A percentile compares a stretch with the other conserved stretches of the same genome.
These are phyloP conservation scores for Nyctereutes procyonoides DNA, from an alignment of 2,113 vertebrate species.

Conservation along the genomic window DNA sequence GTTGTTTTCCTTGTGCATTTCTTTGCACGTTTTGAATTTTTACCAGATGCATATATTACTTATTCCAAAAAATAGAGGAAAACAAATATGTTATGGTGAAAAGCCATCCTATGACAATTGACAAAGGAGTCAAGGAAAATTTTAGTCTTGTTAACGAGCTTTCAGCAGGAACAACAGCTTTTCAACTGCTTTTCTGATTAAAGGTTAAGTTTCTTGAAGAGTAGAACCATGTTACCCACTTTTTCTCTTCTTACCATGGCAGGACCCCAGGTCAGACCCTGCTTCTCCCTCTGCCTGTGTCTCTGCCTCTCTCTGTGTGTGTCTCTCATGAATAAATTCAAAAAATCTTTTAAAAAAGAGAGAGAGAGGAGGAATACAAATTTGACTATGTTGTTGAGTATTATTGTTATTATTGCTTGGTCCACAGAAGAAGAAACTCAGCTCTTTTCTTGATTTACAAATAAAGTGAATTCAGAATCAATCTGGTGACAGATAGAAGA, in stretches of 20 bases:
- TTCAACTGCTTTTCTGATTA: neutral
- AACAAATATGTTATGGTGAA: neutral
- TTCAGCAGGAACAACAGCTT: neutral
- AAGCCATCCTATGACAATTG: neutral
- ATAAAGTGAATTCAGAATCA: constrained; percentile 7
- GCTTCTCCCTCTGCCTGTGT: no score
- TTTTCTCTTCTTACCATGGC: neutral
- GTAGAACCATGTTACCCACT: accelerated
- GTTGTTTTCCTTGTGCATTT: neutral
- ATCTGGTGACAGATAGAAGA: neutral
- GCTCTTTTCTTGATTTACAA: neutral
- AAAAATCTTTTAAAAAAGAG: no score
- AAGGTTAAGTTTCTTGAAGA: neutral
- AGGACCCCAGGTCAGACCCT: accelerated
- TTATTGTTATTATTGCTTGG: neutral
- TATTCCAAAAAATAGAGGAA: neutral
- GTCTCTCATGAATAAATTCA: no score
- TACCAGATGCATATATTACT: neutral
- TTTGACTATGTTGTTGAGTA: neutral
- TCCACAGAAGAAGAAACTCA: neutral
- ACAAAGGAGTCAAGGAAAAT: neutral
- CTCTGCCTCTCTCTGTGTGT: no score
- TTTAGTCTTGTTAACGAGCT: neutral
- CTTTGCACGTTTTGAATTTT: neutral
- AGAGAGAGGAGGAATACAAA: neutral